phyloP scores from a whole-genome alignment of 2,113 vertebrate genomes.

The Pipa parva region DNA sequence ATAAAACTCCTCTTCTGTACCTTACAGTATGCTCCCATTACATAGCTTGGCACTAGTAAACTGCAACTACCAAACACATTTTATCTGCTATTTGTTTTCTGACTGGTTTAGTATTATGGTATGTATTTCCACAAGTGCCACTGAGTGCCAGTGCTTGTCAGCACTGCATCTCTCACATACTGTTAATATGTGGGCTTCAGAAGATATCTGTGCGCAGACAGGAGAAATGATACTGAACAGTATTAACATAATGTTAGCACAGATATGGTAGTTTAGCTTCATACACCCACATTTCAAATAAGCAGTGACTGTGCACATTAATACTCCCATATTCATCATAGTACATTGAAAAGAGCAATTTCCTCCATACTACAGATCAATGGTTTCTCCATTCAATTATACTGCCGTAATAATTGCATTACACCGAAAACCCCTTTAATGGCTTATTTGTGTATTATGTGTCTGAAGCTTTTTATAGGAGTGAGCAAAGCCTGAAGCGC shows the following conservation, averaged over 20 bases:
- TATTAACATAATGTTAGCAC: slow-evolving; percentile 82
- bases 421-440: slow-evolving; percentile 81
- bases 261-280: slow-evolving; percentile 73
- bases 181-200: too few species aligned
- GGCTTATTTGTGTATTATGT: slow-evolving; percentile 72
- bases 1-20: too few species aligned
- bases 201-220: slow-evolving; percentile 80
- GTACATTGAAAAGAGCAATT: slow-evolving; percentile 96
- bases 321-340: slow-evolving; percentile 85
- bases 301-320: slow-evolving; percentile 89
- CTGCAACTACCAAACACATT: too few species aligned
- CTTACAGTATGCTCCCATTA: too few species aligned
- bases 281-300: slow-evolving; percentile 81
- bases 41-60: too few species aligned
- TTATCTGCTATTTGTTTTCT: too few species aligned
- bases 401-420: slow-evolving; percentile 96
- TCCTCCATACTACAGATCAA: slow-evolving; percentile 97
- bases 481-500: slow-evolving; percentile 59
- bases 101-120: too few species aligned
- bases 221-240: slow-evolving; percentile 76
- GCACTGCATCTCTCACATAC: too few species aligned
- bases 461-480: slow-evolving; percentile 63
- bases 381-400: slow-evolving; percentile 98
- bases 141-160: too few species aligned
- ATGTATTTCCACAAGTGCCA: too few species aligned